A percentile compares a stretch with the other conserved stretches of the same genome.
phyloP scores from a whole-genome alignment of 1,140 invertebrate species.

The Zaprionus africanus region DNA sequence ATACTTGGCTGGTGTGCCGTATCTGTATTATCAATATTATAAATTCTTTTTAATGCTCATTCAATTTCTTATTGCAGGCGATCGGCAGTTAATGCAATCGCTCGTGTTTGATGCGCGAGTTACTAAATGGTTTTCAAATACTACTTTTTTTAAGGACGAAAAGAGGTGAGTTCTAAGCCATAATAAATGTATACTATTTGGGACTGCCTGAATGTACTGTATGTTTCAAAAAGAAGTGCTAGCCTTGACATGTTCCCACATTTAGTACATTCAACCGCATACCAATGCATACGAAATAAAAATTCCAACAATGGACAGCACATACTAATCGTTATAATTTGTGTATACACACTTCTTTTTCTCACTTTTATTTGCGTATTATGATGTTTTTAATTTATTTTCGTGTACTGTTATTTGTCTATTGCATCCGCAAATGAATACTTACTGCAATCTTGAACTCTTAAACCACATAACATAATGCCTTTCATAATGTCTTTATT shows the following conservation, averaged over 20 bases:
- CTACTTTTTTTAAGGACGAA: conserved; percentile 88
- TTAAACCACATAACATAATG: conserved; percentile 73
- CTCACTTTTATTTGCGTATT: conserved; percentile 78
- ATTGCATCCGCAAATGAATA: conserved; percentile 67
- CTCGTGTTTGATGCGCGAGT: conserved; percentile 94
- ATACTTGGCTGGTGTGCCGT: not conserved
- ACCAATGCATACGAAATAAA: conserved; percentile 17
- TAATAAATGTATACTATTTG: not conserved
- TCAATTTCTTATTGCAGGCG: conserved; percentile 86
- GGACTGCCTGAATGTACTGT: conserved; percentile 10
- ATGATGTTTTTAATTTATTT: conserved; percentile 28
- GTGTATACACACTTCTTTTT: conserved; percentile 73
- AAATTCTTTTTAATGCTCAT: not conserved
- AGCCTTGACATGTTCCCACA: conserved; percentile 53
- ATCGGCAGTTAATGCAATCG: conserved; percentile 92
- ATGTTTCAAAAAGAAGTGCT: conserved; percentile 27
- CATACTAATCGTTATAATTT: conserved; percentile 72
- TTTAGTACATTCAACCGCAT: conserved; percentile 67
- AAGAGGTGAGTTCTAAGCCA: conserved; percentile 86
- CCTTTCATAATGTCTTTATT: conserved; percentile 57
- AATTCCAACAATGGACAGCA: conserved; percentile 46
- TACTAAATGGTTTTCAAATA: conserved; percentile 93
- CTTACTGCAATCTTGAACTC: conserved; percentile 57
- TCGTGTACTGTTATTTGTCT: conserved; percentile 60
- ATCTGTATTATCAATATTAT: not conserved